A percentile compares a stretch with the other conserved stretches of the same genome.
These are phyloP conservation scores for Chaetura pelagica DNA, from an alignment of 2,113 vertebrate genomes.

Conservation along the genomic window DNA sequence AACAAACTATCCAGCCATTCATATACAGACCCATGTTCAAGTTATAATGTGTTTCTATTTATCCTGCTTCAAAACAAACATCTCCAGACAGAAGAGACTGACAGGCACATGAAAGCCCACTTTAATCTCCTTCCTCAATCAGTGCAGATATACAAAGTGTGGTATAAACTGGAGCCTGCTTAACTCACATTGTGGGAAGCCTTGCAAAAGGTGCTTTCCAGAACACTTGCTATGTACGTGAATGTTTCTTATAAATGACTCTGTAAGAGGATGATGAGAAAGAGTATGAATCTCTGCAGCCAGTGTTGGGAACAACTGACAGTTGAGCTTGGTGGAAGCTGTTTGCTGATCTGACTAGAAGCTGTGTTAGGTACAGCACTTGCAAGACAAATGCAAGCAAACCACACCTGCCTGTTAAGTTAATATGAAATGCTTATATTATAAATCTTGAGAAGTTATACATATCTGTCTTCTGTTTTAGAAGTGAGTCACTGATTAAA, in stretches of 20 bases:
- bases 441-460: not conserved
- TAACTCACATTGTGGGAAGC: not conserved
- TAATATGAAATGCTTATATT: not conserved
- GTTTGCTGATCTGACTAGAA: not conserved
- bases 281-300: not conserved
- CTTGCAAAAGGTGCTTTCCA: not conserved
- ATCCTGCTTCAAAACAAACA: slow-evolving; percentile 14
- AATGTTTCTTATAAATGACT: not conserved
- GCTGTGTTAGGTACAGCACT: not conserved
- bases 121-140: slow-evolving; percentile 3
- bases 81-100: not conserved
- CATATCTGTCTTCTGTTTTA: not conserved
- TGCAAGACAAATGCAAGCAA: not conserved
- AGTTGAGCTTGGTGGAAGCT: not conserved
- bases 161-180: not conserved
- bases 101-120: slow-evolving; percentile 12
- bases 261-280: slow-evolving; percentile 9
- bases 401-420: not conserved
- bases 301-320: not conserved
- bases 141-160: not conserved
- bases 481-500: not conserved
- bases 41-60: slow-evolving; percentile 33
- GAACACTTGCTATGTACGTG: not conserved
- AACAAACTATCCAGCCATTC: not conserved
- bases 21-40: not conserved